phyloP scores from a whole-genome alignment of 2,113 vertebrate genomes.

The Fregata magnificens region DNA sequence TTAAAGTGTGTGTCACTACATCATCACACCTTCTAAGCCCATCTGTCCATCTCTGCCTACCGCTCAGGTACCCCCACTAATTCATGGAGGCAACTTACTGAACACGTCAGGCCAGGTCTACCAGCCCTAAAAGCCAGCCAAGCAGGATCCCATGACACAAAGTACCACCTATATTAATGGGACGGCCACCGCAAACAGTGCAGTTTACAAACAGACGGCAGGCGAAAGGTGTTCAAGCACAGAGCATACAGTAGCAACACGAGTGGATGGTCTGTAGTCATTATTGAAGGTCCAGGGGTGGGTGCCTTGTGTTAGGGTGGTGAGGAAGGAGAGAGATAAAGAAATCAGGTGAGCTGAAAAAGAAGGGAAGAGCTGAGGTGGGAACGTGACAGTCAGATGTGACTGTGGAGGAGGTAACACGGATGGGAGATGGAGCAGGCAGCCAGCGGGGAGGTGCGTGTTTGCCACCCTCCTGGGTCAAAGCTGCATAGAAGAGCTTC shows the following conservation, averaged over 20 bases:
- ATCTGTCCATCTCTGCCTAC: not conserved
- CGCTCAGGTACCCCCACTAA: not conserved
- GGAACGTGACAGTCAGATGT: conserved; percentile 25
- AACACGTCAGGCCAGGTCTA: not conserved
- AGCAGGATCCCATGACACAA: not conserved
- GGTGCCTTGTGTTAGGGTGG: not conserved
- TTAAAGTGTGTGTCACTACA: not conserved
- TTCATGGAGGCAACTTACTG: not conserved
- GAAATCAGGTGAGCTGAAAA: not conserved
- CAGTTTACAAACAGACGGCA: not conserved
- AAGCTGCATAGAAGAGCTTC: not conserved
- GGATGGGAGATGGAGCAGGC: not conserved
- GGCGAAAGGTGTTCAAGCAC: not conserved
- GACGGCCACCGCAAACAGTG: fast-evolving
- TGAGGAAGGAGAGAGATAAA: not conserved
- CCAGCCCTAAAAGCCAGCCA: not conserved
- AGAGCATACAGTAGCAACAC: not conserved
- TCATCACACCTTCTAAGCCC: not conserved
- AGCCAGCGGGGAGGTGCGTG: not conserved
- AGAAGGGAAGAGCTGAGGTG: not conserved
- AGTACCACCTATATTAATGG: not conserved
- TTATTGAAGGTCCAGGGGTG: not conserved
- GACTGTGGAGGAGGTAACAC: conserved; percentile 10
- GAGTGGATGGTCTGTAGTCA: not conserved
- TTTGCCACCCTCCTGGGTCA: not conserved